Conservation (phyloP, 1,140 invertebrate species). For the Meloidogyne chitwoodi region DNA sequence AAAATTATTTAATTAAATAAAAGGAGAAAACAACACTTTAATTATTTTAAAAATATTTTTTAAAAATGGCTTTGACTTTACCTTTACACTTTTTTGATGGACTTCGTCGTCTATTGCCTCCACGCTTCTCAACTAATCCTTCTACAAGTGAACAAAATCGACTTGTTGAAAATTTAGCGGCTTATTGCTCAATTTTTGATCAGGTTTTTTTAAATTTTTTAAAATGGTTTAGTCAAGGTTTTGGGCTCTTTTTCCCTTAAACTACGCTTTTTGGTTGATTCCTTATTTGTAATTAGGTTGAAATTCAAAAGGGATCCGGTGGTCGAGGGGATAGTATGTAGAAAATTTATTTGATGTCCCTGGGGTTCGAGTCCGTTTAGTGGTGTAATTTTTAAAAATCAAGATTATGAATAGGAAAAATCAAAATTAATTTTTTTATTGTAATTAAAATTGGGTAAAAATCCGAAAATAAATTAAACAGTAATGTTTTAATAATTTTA, state of each 20-base stretch:
- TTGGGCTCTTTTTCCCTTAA: no score
- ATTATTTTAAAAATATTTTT: not conserved
- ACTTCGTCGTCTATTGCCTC: slow-evolving; percentile 24
- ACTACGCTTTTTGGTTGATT: no score
- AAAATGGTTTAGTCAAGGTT: no score
- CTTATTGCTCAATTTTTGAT: slow-evolving; percentile 47
- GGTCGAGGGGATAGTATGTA: no score
- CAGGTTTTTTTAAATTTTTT: slow-evolving; percentile 6
- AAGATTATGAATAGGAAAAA: no score
- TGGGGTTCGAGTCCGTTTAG: no score
- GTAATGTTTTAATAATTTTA: not conserved
- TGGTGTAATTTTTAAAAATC: no score
- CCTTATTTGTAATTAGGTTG: no score
- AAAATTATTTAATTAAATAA: no score
- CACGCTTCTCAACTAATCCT: slow-evolving; percentile 15
- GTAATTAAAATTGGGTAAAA: not conserved
- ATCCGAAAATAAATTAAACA: not conserved
- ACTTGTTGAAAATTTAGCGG: slow-evolving; percentile 38
- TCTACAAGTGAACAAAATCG: slow-evolving; percentile 29
- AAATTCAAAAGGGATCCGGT: no score
- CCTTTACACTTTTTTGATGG: slow-evolving; percentile 40
- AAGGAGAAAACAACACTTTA: not conserved
- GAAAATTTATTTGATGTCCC: no score
- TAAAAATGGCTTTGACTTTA: slow-evolving; percentile 41
- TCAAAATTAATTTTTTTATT: no score